Base-by-base conservation (phyloP, 2,888 invertebrate genomes). In the Crioceris asparagi region DNA sequence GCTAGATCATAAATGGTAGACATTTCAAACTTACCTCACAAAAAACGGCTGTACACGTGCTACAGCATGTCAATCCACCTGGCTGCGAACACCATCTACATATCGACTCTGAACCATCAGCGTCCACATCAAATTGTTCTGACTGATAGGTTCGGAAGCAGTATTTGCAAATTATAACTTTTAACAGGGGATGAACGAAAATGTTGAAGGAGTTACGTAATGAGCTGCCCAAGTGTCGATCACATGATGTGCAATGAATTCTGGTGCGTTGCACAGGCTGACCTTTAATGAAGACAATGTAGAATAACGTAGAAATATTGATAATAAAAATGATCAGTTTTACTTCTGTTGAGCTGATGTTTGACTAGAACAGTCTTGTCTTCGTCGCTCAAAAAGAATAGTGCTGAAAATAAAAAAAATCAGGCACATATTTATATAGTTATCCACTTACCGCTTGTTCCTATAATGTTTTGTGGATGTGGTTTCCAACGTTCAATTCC, bases 41-140 rank as follows among this genome's bases (percentile, higher is more conserved):
- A 59, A 81, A 82, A 0, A 81, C 81, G 62, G 71, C 78, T 29
- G 77, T 74, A 45, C 85, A 85, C 42, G 73, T 73, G 3, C 83
- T 77, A 54, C 85, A 85, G 55, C 84, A 85, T 52, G 83, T 79
- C 1, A 85, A 80, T 60, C 59, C 55, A 1, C 66, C 66, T 16
- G 71, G 84, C 60, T 85, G 83, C 0, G 84, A 84, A 55, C 85
- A 85, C 85, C 84, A 85, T 32, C 84, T 71, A 51, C 85, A 85
- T 53, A 83, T 84, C 43, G 83, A 64, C 57, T 85, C 85, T 12
- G 83, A 83, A 17, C 83, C 83, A 65, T 85, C 85, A 56, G 83
- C 83, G 34, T 84, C 84, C 62, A 81, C 82, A 39, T 81, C 81
- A 60, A 85, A 85, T 49, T 79, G 81, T 4, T 84, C 84, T 56